phyloP scores from a whole-genome alignment of 2,888 invertebrate species.

The Encarsia formosa region DNA sequence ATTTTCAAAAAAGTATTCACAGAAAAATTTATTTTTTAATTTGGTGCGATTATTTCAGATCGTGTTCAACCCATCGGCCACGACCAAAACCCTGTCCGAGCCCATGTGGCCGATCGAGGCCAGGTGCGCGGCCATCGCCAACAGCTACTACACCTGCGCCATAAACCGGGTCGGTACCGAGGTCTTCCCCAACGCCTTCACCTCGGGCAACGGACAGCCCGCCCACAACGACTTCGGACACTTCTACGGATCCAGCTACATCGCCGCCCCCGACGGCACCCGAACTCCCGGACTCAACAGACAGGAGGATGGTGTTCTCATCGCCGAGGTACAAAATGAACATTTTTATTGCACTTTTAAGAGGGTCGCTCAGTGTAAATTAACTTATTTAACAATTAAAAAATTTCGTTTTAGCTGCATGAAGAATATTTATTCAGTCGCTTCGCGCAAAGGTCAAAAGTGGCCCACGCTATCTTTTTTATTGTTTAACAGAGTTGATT shows the following conservation, averaged over 20 bases:
- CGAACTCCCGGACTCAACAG: constrained; percentile 84
- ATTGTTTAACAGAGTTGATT: too few species aligned
- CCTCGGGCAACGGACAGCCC: constrained; percentile 76
- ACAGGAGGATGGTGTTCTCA: constrained; percentile 74
- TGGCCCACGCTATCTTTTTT: too few species aligned
- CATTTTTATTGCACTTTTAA: too few species aligned
- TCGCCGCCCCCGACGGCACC: constrained; percentile 88
- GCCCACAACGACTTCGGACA: constrained; percentile 79
- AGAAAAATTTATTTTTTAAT: too few species aligned
- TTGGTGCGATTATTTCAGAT: too few species aligned
- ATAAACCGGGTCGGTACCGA: constrained; percentile 93
- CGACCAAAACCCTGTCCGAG: constrained; percentile 66
- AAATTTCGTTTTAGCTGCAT: too few species aligned
- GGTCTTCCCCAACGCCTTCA: constrained; percentile 73
- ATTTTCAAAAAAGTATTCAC: too few species aligned
- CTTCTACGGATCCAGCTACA: constrained; percentile 94
- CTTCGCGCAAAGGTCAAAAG: too few species aligned
- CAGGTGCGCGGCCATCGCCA: constrained; percentile 91
- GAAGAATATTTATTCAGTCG: too few species aligned
- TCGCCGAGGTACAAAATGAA: too few species aligned
- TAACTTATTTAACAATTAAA: too few species aligned
- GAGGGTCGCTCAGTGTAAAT: too few species aligned
- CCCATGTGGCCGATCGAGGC: constrained; percentile 96
- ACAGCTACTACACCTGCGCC: constrained; percentile 91
- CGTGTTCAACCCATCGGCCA: constrained; percentile 97